Conservation (phyloP, 2,113 vertebrate species). For the Cyrtonyx montezumae region DNA sequence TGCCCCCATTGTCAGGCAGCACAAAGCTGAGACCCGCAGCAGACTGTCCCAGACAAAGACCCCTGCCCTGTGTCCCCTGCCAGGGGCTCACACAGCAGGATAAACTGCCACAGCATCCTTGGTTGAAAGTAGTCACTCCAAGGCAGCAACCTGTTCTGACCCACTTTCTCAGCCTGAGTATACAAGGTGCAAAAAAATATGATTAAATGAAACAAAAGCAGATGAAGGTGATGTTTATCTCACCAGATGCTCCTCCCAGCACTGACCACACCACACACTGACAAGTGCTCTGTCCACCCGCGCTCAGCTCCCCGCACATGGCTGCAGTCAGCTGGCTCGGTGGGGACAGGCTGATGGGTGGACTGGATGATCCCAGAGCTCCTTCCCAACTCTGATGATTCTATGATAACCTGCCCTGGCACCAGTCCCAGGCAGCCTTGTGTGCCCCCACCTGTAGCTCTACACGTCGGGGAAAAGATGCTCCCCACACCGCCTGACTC, state of each 20-base stretch:
- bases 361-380: too few species aligned
- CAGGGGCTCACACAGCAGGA: background rate
- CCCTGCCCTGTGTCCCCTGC: background rate
- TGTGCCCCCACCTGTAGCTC: background rate
- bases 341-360: too few species aligned
- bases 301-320: background rate
- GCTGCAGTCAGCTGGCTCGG: too few species aligned
- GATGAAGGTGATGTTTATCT: background rate
- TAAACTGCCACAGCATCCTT: background rate
- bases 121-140: background rate
- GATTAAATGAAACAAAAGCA: background rate
- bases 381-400: too few species aligned
- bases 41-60: conserved; percentile 53
- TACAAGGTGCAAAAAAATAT: background rate
- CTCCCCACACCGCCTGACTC: background rate
- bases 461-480: fast-evolving
- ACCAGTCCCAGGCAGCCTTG: background rate
- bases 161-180: background rate
- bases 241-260: background rate
- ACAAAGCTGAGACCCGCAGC: conserved; percentile 52
- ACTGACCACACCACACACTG: background rate
- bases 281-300: fast-evolving
- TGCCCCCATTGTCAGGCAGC: conserved; percentile 38
- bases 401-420: background rate
- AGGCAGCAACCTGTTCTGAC: background rate